Percentiles rank a stretch among this genome's conserved stretches.
Conservation (phyloP, 2,113 vertebrate genomes). For the Gasterosteus nipponicus region DNA sequence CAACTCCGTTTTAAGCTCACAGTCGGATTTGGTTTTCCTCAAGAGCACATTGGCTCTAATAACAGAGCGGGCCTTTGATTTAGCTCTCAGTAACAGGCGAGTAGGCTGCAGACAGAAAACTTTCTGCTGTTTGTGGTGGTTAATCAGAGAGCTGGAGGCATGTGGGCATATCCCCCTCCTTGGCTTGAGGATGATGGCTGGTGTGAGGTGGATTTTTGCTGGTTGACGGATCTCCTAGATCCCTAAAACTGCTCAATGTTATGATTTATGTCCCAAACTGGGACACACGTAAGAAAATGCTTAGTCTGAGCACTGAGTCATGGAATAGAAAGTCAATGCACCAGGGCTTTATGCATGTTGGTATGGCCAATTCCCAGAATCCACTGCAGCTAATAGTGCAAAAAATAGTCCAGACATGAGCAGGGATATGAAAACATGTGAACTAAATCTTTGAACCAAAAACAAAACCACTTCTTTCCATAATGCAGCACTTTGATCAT, state of each 20-base stretch:
- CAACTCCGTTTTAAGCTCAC: slow-evolving; percentile 79
- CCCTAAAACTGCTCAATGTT: slow-evolving; percentile 34
- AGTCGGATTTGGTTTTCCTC: slow-evolving; percentile 81
- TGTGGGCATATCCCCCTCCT: slow-evolving; percentile 60
- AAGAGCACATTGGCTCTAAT: slow-evolving; percentile 78
- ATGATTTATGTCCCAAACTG: slow-evolving; percentile 19
- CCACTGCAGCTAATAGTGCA: slow-evolving; percentile 27
- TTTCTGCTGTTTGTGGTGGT: slow-evolving; percentile 71
- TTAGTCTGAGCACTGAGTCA: slow-evolving; percentile 26
- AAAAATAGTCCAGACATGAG: slow-evolving; percentile 20
- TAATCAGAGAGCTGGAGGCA: slow-evolving; percentile 73
- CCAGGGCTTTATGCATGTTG: slow-evolving; percentile 9
- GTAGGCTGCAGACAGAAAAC: slow-evolving; percentile 68
- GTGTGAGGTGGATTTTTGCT: slow-evolving; percentile 32
- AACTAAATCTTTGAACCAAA: slow-evolving; percentile 44
- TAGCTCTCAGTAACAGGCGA: slow-evolving; percentile 61
- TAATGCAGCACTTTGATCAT: slow-evolving; percentile 44
- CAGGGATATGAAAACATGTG: slow-evolving; percentile 32
- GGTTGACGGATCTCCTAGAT: slow-evolving; percentile 20
- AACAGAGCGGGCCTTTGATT: slow-evolving; percentile 80
- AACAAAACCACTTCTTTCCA: slow-evolving; percentile 33
- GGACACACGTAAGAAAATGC: slow-evolving; percentile 11
- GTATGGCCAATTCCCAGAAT: slow-evolving; percentile 32
- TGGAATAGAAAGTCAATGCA: slow-evolving; percentile 28
- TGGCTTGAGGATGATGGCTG: slow-evolving; percentile 40